phyloP scores from a whole-genome alignment of 2,797 vertebrate species.

The Phalanger gymnotis region DNA sequence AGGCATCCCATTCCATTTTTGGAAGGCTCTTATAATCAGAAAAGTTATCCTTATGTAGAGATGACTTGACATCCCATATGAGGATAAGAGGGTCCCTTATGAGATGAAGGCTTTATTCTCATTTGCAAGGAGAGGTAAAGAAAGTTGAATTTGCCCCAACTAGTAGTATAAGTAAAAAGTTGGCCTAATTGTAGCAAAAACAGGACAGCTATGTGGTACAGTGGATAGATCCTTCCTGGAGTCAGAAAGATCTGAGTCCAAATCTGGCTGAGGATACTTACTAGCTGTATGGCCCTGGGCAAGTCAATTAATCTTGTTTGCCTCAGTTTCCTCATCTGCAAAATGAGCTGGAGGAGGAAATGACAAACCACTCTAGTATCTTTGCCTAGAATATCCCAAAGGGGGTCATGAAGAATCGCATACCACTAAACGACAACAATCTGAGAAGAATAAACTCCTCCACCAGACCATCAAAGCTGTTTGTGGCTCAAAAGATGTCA shows the following conservation, averaged over 20 bases:
- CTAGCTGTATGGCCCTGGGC: background rate
- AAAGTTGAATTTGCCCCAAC: background rate
- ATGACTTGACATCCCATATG: background rate
- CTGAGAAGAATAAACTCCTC: background rate
- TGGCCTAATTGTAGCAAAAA: background rate
- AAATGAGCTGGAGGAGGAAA: background rate
- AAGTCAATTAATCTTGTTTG: background rate
- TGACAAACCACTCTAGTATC: background rate
- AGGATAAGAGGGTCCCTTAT: background rate
- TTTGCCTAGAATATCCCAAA: background rate
- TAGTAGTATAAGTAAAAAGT: background rate
- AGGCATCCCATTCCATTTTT: background rate
- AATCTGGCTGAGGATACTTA: background rate
- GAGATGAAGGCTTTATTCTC: background rate
- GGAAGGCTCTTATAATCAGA: background rate
- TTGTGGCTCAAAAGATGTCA: background rate
- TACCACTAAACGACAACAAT: background rate
- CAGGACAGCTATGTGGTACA: background rate
- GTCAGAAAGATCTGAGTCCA: background rate
- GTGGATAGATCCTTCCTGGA: background rate
- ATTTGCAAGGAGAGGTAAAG: background rate
- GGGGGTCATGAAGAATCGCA: background rate
- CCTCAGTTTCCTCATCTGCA: background rate
- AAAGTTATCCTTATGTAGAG: conserved; percentile 8
- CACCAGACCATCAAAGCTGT: background rate